Conservation (phyloP, 2,888 invertebrate species). For the Drosophila niveifrons region DNA sequence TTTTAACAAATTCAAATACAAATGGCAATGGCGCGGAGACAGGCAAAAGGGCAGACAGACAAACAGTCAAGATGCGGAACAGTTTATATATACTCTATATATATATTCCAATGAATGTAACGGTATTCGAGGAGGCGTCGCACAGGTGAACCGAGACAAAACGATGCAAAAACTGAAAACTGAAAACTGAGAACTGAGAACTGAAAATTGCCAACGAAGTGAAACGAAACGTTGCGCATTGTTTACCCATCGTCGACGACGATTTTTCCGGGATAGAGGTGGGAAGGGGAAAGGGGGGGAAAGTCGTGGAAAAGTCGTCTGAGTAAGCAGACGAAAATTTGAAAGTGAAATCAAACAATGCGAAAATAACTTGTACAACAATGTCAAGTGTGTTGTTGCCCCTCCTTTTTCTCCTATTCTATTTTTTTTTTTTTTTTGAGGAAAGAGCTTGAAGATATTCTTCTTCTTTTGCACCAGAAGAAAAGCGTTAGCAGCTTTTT, state of each 20-base stretch:
- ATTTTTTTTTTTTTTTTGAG: neutral
- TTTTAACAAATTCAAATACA: conserved; percentile 72
- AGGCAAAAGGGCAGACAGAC: neutral
- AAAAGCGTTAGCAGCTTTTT: conserved; percentile 23
- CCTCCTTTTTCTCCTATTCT: neutral
- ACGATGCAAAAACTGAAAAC: conserved; percentile 26
- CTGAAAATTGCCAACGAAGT: conserved; percentile 21
- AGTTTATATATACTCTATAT: neutral
- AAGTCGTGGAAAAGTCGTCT: conserved; percentile 46
- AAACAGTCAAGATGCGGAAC: conserved; percentile 1
- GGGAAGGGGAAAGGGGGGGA: neutral
- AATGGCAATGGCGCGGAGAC: conserved; percentile 41
- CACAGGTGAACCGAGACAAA: conserved; percentile 44
- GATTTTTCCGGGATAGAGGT: neutral
- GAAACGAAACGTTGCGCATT: conserved; percentile 28
- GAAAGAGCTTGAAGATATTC: neutral
- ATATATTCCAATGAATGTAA: conserved; percentile 2
- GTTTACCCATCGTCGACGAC: conserved; percentile 21
- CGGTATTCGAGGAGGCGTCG: neutral
- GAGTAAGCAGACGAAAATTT: conserved; percentile 62
- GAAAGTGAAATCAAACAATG: conserved; percentile 80
- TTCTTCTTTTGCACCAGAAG: conserved; percentile 17
- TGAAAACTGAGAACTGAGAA: conserved; percentile 22
- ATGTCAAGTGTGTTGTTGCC: conserved; percentile 51
- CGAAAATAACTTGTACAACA: conserved; percentile 77